Base-by-base conservation (phyloP, 2,797 vertebrate genomes). In the Toxotes lorentzi region DNA sequence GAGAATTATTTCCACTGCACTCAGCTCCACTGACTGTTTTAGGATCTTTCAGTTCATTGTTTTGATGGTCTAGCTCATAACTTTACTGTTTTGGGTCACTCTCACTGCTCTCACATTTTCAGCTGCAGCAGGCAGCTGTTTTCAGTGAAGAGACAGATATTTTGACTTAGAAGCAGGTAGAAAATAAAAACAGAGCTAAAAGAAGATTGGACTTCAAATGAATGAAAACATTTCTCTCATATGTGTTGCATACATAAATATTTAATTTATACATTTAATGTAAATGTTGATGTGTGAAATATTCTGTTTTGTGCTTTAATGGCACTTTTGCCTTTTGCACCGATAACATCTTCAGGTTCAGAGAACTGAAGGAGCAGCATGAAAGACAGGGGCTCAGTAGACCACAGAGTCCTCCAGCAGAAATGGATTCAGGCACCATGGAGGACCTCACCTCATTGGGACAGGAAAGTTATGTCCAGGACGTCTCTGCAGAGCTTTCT, bases 281-380 rank as follows among this genome's bases (percentile, higher is more conserved):
- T 53, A 40, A 34, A 1, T 62, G 47, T 38, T 10, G n/a, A 0
- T 47, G 19, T 5, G 11, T 17, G 5, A 56, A 34, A 62, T 3
- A 24, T 43, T 32, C 8, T 4, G 34, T 32, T 68, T 30, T 27
- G 35, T 54, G 51, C 1, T 69, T 61, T 61, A 19, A 16, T 73
- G 7, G 43, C 2, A 16, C 5, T 16, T 41, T 34, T 43, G 4
- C 2, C 4, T 76, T 47, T 1, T 30, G 71, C 32, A 16, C 75
- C 76, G 78, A 51, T 72, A 3, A 47, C 71, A 21, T 79, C 47
- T 79, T 43, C 74, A 99, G 97, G 93, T 96, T 96, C 86, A 91
- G 82, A 89, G 86, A 93, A 68, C 91, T 97, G 76, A 96, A 95
- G 89, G 91, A 95, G 79, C 94, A 94, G 41, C 94, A 85, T 85